phyloP scores from a whole-genome alignment of 1,140 invertebrate species.

The Paralvinella palmiformis region DNA sequence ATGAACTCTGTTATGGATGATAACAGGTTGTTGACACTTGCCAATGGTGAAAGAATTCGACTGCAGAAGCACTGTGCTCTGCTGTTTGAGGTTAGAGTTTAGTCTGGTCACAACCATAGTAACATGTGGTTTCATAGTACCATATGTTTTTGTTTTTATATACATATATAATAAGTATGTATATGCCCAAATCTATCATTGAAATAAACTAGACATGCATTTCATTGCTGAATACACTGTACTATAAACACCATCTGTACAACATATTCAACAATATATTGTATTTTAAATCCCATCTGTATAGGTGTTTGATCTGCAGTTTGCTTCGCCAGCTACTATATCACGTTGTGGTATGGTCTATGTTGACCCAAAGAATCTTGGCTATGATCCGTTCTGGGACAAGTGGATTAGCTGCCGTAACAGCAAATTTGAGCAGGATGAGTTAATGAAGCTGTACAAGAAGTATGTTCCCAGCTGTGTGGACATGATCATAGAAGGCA shows the following conservation, averaged over 20 bases:
- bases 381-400: constrained; percentile 77
- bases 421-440: constrained; percentile 28
- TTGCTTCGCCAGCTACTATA: constrained; percentile 51
- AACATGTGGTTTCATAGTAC: no score
- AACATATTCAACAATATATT: no score
- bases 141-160: no score
- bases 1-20: constrained; percentile 97
- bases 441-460: constrained; percentile 60
- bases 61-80: constrained; percentile 74
- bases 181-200: no score
- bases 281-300: constrained; percentile 14
- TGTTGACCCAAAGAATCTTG: constrained; percentile 77
- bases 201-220: no score
- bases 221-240: no score
- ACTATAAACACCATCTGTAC: no score
- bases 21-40: constrained; percentile 79
- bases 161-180: no score
- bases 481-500: constrained; percentile 69
- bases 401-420: constrained; percentile 58
- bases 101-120: no score
- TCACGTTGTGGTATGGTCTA: constrained; percentile 53
- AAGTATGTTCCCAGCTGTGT: constrained; percentile 67
- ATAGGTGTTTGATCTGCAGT: constrained; percentile 75
- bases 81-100: constrained; percentile 76
- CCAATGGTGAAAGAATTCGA: constrained; percentile 82